Conservation (phyloP, 2,888 invertebrate genomes). For the Dione juno region DNA sequence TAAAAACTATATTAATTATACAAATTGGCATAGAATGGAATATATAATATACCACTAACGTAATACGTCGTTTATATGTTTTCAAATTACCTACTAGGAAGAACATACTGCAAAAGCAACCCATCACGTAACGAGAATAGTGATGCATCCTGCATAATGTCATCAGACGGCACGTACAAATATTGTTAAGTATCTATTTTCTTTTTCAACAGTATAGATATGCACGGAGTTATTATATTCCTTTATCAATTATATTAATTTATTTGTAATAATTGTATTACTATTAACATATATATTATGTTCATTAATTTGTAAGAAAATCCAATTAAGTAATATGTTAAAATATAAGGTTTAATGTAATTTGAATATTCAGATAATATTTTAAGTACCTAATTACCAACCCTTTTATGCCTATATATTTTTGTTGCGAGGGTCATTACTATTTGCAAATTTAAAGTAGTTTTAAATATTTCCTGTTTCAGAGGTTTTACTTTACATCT, state of each 20-base stretch:
- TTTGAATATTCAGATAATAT: too few relatives aligned
- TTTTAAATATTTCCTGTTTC: too few relatives aligned
- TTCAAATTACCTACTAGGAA: constrained; percentile 17
- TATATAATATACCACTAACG: not conserved
- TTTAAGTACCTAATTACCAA: too few relatives aligned
- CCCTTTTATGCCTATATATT: too few relatives aligned
- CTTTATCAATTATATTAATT: not conserved
- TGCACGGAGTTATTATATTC: not conserved
- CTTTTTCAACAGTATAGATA: constrained; percentile 20
- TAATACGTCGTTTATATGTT: not conserved
- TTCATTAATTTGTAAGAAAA: too few relatives aligned
- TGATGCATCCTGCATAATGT: constrained; percentile 28
- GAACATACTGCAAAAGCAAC: constrained; percentile 19
- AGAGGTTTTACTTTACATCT: too few relatives aligned
- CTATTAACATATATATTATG: too few relatives aligned
- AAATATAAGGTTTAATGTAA: too few relatives aligned
- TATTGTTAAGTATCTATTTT: constrained; percentile 26
- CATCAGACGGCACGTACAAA: constrained; percentile 8
- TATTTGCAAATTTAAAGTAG: too few relatives aligned
- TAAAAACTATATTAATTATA: not conserved
- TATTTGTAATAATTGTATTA: too few relatives aligned
- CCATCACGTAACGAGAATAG: constrained; percentile 20
- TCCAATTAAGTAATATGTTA: too few relatives aligned
- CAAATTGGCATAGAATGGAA: not conserved
- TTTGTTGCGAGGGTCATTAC: not conserved